Evolutionary conservation across 2,888 invertebrate genomes (phyloP).

Genomic region (Julus scandinavius): DNA sequence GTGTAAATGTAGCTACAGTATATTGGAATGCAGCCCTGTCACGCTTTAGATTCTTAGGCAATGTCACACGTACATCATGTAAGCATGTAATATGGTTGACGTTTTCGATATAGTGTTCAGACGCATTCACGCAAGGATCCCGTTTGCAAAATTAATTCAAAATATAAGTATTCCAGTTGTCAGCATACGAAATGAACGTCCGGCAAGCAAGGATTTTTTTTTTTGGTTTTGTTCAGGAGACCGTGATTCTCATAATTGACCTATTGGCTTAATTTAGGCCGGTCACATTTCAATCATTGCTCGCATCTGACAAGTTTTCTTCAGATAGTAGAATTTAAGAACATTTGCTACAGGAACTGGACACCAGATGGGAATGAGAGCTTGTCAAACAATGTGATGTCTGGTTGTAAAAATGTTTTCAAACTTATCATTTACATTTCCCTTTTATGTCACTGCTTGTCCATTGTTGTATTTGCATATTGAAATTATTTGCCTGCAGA

Average conservation of each 20-base stretch:
- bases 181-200: not conserved
- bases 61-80: not conserved
- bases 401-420: not conserved
- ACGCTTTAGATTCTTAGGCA: not conserved
- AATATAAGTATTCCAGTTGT: not conserved
- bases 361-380: not conserved
- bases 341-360: not conserved
- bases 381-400: not conserved
- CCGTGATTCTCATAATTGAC: not conserved
- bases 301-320: slow-evolving; percentile 8
- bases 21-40: not conserved
- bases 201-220: not conserved
- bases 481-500: too few relatives aligned
- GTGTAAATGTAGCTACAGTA: not conserved
- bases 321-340: not conserved
- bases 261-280: slow-evolving; percentile 27
- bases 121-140: not conserved
- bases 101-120: not conserved
- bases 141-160: not conserved
- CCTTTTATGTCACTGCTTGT: not conserved
- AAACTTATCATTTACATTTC: not conserved
- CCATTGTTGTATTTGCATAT: not conserved
- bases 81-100: not conserved
- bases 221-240: not conserved
- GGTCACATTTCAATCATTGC: not conserved